phyloP scores from a whole-genome alignment of 2,113 vertebrate species.

The Anarhynchus alexandrinus region DNA sequence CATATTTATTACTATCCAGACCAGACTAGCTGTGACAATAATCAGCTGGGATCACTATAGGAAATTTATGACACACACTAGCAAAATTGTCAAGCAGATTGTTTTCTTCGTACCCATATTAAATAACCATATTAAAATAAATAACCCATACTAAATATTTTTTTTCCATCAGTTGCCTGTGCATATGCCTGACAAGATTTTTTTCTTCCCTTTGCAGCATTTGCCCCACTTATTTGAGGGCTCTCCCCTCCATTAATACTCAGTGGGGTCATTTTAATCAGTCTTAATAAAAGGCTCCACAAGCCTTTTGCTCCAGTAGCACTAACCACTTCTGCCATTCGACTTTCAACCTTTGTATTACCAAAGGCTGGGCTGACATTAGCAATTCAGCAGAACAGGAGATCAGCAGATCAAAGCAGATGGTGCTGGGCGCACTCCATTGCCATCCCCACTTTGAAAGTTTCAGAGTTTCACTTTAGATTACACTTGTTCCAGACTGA shows the following conservation, averaged over 20 bases:
- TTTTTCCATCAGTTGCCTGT: neutral
- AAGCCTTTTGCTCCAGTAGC: neutral
- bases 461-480: neutral
- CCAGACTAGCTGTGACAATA: neutral
- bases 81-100: neutral
- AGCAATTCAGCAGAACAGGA: neutral
- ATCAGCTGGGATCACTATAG: no score
- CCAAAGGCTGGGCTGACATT: neutral
- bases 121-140: no score
- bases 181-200: neutral
- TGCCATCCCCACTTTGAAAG: neutral
- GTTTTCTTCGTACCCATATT: neutral
- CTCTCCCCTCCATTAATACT: neutral
- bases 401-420: neutral
- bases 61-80: neutral
- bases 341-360: neutral
- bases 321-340: neutral
- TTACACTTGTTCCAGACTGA: accelerated
- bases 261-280: neutral
- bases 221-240: neutral
- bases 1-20: neutral
- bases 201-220: neutral
- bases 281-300: neutral
- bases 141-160: no score
- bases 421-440: accelerated